Evolutionary conservation across 2,797 vertebrate genomes (phyloP).

Genomic region (Loriculus beryllinus): DNA sequence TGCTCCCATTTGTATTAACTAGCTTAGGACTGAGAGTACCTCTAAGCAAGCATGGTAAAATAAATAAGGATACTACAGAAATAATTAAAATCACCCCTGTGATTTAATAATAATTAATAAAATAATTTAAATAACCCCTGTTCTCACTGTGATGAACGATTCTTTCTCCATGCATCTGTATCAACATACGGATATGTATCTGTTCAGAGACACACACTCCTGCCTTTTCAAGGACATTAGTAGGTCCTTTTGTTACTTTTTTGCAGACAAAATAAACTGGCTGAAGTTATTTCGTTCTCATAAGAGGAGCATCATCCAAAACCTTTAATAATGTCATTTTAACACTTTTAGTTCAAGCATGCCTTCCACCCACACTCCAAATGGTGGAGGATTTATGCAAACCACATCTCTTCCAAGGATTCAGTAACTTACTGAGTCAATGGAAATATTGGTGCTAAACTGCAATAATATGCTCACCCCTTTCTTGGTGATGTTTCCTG

Average conservation of each 20-base stretch:
- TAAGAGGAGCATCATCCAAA: not conserved
- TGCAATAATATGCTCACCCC: not conserved
- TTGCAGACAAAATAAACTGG: not conserved
- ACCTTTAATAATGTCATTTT: slow-evolving; percentile 17
- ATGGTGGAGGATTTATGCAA: slow-evolving; percentile 9
- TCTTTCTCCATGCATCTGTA: not conserved
- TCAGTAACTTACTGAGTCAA: not conserved
- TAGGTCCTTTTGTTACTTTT: not conserved
- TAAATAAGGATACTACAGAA: not conserved
- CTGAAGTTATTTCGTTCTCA: not conserved
- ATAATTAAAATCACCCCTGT: not conserved
- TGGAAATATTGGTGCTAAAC: not conserved
- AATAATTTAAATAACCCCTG: not conserved
- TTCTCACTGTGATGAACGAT: not conserved
- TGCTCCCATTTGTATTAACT: not conserved
- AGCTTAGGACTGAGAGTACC: not conserved
- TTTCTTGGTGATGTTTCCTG: not conserved
- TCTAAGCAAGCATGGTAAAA: not conserved
- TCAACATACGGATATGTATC: not conserved
- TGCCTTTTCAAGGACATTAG: not conserved
- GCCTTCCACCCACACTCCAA: slow-evolving; percentile 31
- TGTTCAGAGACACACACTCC: not conserved
- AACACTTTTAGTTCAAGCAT: slow-evolving; percentile 18
- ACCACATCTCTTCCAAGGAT: not conserved
- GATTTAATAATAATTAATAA: not conserved